Conservation (phyloP, 1,140 invertebrate genomes). For the Danaus plexippus region DNA sequence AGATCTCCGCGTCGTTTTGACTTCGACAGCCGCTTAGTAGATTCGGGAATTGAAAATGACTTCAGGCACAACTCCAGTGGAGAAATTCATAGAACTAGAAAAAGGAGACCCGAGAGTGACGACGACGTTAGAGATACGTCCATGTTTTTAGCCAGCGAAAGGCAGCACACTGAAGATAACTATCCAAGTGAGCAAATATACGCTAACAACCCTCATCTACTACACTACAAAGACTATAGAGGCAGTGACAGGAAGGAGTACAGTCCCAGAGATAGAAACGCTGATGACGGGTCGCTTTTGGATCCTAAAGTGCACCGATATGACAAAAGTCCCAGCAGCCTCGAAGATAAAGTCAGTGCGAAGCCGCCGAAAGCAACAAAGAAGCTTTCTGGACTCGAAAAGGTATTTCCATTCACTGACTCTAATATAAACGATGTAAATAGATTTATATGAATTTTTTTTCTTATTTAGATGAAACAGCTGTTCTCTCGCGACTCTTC, state of each 20-base stretch:
- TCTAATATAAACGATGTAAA: constrained; percentile 2
- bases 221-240: constrained; percentile 54
- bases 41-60: constrained; percentile 86
- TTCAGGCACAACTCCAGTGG: constrained; percentile 80
- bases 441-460: background rate
- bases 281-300: constrained; percentile 75
- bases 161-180: constrained; percentile 76
- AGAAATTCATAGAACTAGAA: constrained; percentile 65
- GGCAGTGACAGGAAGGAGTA: constrained; percentile 68
- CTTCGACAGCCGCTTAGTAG: constrained; percentile 77
- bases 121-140: constrained; percentile 77
- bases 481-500: constrained; percentile 74
- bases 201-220: constrained; percentile 54
- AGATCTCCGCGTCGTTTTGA: constrained; percentile 63
- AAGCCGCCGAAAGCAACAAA: constrained; percentile 75
- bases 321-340: constrained; percentile 59
- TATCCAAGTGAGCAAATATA: constrained; percentile 63
- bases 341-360: constrained; percentile 68
- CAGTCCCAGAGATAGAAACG: constrained; percentile 74
- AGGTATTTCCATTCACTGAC: constrained; percentile 56
- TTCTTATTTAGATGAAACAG: constrained; percentile 69
- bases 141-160: constrained; percentile 76
- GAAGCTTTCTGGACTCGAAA: constrained; percentile 77
- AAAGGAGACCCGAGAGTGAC: constrained; percentile 69
- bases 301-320: constrained; percentile 75